Conservation (phyloP, 2,113 vertebrate species). For the Hylia prasina region DNA sequence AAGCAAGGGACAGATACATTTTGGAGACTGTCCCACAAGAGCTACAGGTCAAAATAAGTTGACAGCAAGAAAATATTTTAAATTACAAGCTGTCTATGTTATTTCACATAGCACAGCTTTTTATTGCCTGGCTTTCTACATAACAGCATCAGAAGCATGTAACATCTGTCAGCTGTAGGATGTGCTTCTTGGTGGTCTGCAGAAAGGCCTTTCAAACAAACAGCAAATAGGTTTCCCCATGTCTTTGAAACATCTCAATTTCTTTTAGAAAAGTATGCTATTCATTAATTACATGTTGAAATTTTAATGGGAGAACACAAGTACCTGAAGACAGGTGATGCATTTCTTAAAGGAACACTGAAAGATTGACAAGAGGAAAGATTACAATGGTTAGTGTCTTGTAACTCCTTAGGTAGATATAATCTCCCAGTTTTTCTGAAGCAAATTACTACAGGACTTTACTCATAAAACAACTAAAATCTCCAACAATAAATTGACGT, state of each 20-base stretch:
- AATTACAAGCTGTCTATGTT: not conserved
- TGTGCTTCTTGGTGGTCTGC: not conserved
- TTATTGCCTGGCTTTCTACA: not conserved
- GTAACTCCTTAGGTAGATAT: not conserved
- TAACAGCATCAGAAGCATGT: not conserved
- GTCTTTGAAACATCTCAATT: not conserved
- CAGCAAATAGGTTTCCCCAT: not conserved
- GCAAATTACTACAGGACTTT: not conserved
- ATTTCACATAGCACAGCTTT: not conserved
- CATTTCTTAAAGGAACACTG: not conserved
- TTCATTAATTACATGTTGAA: not conserved
- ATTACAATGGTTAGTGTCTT: not conserved
- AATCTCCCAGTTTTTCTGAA: not conserved
- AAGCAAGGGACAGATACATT: not conserved
- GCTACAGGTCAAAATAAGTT: not conserved
- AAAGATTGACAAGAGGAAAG: not conserved
- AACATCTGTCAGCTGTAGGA: not conserved
- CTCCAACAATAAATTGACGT: not conserved
- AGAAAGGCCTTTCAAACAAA: not conserved
- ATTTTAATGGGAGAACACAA: not conserved
- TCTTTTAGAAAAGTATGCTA: not conserved
- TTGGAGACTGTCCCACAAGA: not conserved
- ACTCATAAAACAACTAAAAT: not conserved
- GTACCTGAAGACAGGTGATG: not conserved
- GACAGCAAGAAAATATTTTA: not conserved